A percentile compares a stretch with the other conserved stretches of the same genome.
Conservation (phyloP, 2,888 invertebrate species). For the Limnephilus rhombicus region DNA sequence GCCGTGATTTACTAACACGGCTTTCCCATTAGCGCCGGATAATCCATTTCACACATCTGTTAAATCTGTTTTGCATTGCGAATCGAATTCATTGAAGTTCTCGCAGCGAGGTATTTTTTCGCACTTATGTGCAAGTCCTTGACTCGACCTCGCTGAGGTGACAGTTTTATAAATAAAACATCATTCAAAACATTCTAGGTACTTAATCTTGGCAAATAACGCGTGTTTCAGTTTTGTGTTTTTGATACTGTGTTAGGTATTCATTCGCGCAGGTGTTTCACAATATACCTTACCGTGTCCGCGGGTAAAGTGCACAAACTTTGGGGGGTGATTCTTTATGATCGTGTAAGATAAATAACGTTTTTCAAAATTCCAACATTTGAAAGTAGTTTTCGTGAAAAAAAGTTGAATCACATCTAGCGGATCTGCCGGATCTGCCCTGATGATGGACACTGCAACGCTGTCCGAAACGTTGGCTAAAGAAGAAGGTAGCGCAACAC, state of each 20-base stretch:
- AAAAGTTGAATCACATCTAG: no score
- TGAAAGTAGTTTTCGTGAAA: no score
- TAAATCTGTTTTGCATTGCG: conserved; percentile 15
- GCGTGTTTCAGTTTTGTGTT: background rate
- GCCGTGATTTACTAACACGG: conserved; percentile 9
- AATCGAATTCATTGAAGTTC: background rate
- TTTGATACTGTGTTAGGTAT: background rate
- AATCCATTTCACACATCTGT: conserved; percentile 8
- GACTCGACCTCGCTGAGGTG: conserved; percentile 10
- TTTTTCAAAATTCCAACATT: no score
- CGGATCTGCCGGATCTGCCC: no score
- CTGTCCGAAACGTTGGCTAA: no score
- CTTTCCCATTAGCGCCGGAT: conserved; percentile 32
- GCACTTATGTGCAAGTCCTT: conserved; percentile 7
- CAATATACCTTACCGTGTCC: no score
- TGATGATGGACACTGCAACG: no score
- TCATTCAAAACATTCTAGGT: background rate
- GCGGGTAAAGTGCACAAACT: no score
- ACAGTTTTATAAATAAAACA: conserved; percentile 7
- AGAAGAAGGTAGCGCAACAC: no score
- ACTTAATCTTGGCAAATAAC: background rate
- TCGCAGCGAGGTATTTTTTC: conserved; percentile 9
- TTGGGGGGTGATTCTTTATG: no score
- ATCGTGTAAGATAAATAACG: no score
- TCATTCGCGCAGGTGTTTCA: background rate